Percentiles rank a stretch among this genome's conserved stretches.
Evolutionary conservation across 2,113 vertebrate species (phyloP).

Genomic region (Xyliphius kryptos): DNA sequence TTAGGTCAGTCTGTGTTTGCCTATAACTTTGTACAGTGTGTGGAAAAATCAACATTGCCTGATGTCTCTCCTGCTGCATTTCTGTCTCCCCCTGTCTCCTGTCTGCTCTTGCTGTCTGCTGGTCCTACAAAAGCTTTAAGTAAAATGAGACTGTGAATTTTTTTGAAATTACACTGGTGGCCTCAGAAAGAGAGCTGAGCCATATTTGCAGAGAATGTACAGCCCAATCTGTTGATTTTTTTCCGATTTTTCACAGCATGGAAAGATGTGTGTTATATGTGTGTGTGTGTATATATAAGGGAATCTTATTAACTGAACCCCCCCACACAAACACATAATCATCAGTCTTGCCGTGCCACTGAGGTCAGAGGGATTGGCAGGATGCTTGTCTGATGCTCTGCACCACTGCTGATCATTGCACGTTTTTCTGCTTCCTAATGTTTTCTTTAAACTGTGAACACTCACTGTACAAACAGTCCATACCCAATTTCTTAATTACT

Average conservation of each 20-base stretch:
- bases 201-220: slow-evolving; percentile 1
- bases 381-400: slow-evolving; percentile 9
- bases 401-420: slow-evolving; percentile 21
- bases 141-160: slow-evolving; percentile 26
- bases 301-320: neutral
- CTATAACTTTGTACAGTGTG: neutral
- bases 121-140: slow-evolving; percentile 13
- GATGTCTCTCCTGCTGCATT: slow-evolving; percentile 10
- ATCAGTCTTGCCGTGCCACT: neutral
- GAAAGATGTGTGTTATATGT: too few relatives aligned
- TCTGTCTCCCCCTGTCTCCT: neutral
- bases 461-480: slow-evolving; percentile 28
- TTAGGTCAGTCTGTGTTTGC: slow-evolving; percentile 11
- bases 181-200: slow-evolving; percentile 20
- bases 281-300: too few relatives aligned
- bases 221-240: neutral
- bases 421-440: slow-evolving; percentile 26
- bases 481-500: slow-evolving; percentile 24
- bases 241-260: neutral
- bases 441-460: slow-evolving; percentile 31
- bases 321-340: neutral
- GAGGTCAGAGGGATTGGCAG: slow-evolving; percentile 8
- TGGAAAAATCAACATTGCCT: slow-evolving; percentile 39
- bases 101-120: slow-evolving; percentile 1
- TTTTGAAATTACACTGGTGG: slow-evolving; percentile 31